These are phyloP conservation scores for Taeniopygia guttata DNA, from an alignment of 2,797 vertebrate species.

Conservation along the genomic window DNA sequence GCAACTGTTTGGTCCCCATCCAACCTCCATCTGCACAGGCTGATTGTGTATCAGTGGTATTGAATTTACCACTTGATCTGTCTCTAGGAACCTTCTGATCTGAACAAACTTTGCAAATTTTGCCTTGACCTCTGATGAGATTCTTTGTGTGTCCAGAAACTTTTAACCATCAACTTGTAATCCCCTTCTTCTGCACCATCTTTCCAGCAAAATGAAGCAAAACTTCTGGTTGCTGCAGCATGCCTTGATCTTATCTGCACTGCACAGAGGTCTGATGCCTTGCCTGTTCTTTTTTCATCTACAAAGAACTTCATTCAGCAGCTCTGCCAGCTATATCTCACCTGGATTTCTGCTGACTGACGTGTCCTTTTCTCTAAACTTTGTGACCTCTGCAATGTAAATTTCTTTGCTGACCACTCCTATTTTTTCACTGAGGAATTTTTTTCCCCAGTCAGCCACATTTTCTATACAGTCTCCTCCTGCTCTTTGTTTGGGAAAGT, in stretches of 20 bases:
- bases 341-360: background rate
- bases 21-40: background rate
- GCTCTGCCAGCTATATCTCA: background rate
- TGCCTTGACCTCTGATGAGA: background rate
- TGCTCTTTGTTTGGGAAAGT: background rate
- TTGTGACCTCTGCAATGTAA: background rate
- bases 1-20: background rate
- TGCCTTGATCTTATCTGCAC: background rate
- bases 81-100: background rate
- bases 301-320: background rate
- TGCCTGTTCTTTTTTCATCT: background rate
- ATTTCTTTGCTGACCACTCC: conserved; percentile 3
- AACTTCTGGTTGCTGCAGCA: background rate
- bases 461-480: background rate
- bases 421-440: background rate
- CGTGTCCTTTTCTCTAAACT: background rate
- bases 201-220: background rate
- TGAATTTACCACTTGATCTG: background rate
- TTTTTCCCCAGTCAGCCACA: background rate
- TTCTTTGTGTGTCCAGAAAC: background rate
- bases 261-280: background rate
- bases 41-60: background rate
- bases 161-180: background rate
- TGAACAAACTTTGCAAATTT: background rate
- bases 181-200: background rate